Evolutionary conservation across 1,140 invertebrate species (phyloP).

Genomic region (Marisa cornuarietis): DNA sequence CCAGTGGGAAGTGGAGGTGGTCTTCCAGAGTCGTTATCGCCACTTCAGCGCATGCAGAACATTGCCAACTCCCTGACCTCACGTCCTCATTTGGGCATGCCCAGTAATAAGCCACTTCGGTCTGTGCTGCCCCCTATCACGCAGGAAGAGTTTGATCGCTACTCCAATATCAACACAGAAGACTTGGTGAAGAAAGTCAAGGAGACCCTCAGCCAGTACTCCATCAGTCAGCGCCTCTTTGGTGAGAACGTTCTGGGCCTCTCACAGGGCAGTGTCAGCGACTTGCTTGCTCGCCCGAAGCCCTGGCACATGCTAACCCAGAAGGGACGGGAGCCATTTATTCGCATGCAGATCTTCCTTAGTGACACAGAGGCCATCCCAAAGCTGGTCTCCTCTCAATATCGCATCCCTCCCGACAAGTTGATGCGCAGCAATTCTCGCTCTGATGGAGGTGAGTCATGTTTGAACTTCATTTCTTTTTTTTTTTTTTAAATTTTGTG

Average conservation of each 20-base stretch:
- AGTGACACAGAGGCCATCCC: conserved; percentile 97
- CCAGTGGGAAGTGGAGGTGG: conserved; percentile 78
- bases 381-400: conserved; percentile 95
- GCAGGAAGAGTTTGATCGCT: conserved; percentile 98
- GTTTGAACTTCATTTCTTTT: conserved; percentile 2
- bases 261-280: conserved; percentile 88
- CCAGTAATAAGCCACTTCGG: conserved; percentile 85
- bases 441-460: conserved; percentile 32
- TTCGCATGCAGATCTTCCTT: conserved; percentile 97
- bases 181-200: conserved; percentile 96
- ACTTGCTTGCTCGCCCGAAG: conserved; percentile 97
- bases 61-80: conserved; percentile 96
- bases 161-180: conserved; percentile 98
- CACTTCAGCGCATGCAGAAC: conserved; percentile 95
- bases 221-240: conserved; percentile 97
- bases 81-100: conserved; percentile 58
- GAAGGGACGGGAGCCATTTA: conserved; percentile 97
- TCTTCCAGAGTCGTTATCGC: conserved; percentile 71
- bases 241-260: conserved; percentile 97
- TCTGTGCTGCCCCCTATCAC: conserved; percentile 97
- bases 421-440: conserved; percentile 69
- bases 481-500: conserved; percentile 1
- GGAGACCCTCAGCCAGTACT: conserved; percentile 97
- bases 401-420: conserved; percentile 93
- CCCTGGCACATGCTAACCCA: conserved; percentile 99